Base-by-base conservation (phyloP, 2,888 invertebrate species). In the Arenicola marina region DNA sequence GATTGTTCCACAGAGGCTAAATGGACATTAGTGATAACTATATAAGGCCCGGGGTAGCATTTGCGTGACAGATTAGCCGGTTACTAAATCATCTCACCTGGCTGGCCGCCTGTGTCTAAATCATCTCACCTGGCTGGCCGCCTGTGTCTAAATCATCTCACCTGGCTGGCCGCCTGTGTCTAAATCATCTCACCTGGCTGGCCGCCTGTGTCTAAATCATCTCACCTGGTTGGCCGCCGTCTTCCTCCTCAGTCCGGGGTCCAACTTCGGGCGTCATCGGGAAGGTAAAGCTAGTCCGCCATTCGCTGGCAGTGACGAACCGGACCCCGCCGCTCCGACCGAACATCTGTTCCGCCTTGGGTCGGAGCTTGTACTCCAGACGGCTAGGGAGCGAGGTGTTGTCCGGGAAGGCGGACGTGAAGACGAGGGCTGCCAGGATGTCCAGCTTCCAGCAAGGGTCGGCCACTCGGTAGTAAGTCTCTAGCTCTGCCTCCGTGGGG, bases 221-320 rank as follows among this genome's bases (percentile, higher is more conserved):
- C n/a, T n/a, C n/a, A n/a, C n/a, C n/a, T 68, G 91, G 90, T 62
- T 79, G 70, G 15, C 87, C 88, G 38, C 89, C 89, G 69, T 85
- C 85, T 0, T 65, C 55, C 0, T 74, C 72, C 0, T 85, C 82
- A 59, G 87, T 86, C 67, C 92, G 84, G 0, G 92, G 92, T 2
- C 92, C 92, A 1, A 88, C 85, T 2, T 81, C 73, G 77, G 88
- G 89, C 77, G 87, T 89, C 33, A 85, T 69, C 0, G 89, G 89
- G 81, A 89, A 92, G 44, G 89, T 80, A 1, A 86, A 76, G 76
- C 89, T 87, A 0, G 92, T 92, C 21, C 86, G 84, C 92, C 92
- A 92, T 51, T 63, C 65, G 32, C 46, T 53, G 38, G 62, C 38
- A 4, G 59, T 21, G 32, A 29, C 29, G 29, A 61, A 4, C 3